These are phyloP conservation scores for Drosophila burlai DNA, from an alignment of 1,140 invertebrate genomes.

Conservation along the genomic window DNA sequence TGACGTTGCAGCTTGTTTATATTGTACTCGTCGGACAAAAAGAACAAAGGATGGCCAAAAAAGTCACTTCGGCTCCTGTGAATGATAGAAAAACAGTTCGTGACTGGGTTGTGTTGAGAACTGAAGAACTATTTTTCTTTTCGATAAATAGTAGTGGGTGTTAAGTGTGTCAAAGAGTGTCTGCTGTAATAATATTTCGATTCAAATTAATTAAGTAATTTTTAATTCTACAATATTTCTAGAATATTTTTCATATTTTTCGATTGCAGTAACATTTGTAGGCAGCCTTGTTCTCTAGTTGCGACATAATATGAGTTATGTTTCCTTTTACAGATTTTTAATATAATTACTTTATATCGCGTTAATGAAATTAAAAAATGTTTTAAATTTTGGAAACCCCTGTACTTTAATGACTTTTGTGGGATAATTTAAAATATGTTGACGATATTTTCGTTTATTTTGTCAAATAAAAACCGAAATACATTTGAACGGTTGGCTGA, in stretches of 20 bases:
- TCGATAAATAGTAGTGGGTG: not conserved
- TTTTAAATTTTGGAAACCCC: not conserved
- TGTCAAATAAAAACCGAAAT: conserved; percentile 51
- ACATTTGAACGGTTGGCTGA: conserved; percentile 14
- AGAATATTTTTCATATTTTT: no score
- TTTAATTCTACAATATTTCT: no score
- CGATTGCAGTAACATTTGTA: not conserved
- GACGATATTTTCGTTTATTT: conserved; percentile 1
- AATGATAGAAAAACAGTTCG: not conserved
- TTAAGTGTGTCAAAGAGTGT: not conserved
- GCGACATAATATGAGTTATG: not conserved
- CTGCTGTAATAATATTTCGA: not conserved
- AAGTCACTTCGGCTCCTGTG: not conserved
- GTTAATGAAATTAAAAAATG: no score
- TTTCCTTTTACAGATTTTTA: not conserved
- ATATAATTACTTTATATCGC: no score
- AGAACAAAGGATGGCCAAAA: not conserved
- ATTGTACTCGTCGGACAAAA: conserved; percentile 25
- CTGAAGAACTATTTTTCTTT: not conserved
- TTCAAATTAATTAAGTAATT: not conserved
- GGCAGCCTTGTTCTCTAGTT: not conserved
- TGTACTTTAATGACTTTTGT: not conserved
- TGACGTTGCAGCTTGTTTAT: conserved; percentile 66
- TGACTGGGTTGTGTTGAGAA: not conserved
- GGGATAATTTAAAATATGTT: not conserved